Conservation (phyloP, 2,888 invertebrate genomes). For the Cybosia mesomella region DNA sequence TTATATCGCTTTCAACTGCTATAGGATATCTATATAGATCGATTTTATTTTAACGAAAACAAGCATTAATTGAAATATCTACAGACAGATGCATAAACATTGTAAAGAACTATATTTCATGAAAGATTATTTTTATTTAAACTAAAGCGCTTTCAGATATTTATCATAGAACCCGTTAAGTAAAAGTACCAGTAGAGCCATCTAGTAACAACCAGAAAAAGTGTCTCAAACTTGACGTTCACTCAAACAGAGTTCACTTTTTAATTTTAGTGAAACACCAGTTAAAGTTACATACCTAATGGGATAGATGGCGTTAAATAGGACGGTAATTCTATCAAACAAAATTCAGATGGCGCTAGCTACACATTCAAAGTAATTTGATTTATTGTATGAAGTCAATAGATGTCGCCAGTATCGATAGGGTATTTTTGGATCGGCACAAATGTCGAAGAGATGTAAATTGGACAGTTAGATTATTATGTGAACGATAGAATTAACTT, state of each 20-base stretch:
- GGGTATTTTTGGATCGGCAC: not conserved
- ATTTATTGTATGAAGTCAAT: not conserved
- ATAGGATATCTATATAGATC: conserved; percentile 34
- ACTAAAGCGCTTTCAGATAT: not conserved
- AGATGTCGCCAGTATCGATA: conserved; percentile 35
- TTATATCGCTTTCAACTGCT: conserved; percentile 33
- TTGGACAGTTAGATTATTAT: not conserved
- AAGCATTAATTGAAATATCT: conserved; percentile 19
- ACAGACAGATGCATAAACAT: not conserved
- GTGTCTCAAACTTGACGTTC: not conserved
- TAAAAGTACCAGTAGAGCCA: conserved; percentile 24
- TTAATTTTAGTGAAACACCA: too few relatives aligned
- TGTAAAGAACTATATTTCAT: not conserved
- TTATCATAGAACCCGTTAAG: not conserved
- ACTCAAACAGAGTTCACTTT: too few relatives aligned
- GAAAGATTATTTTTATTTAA: not conserved
- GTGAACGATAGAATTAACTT: too few relatives aligned
- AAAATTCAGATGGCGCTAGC: conserved; percentile 31
- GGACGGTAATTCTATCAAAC: not conserved
- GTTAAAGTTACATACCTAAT: not conserved
- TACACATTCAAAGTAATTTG: not conserved
- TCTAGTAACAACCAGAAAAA: conserved; percentile 17
- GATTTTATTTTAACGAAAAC: conserved; percentile 32
- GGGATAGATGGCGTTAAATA: conserved; percentile 30
- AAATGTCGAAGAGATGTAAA: not conserved